These are phyloP conservation scores for Dione juno DNA, from an alignment of 2,888 invertebrate genomes.

Conservation along the genomic window DNA sequence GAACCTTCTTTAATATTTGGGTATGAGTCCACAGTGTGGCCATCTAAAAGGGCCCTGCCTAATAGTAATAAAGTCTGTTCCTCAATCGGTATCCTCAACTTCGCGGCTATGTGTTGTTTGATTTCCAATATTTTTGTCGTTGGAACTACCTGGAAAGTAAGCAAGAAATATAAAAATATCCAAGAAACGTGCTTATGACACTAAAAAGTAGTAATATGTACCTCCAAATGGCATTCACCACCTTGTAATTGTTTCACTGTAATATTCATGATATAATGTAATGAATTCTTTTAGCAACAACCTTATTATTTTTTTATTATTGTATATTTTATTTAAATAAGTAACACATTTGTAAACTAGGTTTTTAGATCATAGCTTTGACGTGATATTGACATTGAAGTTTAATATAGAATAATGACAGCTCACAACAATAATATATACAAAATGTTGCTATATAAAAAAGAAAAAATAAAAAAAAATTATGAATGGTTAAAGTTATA, in stretches of 20 bases:
- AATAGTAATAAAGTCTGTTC: conserved; percentile 88
- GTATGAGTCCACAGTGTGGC: conserved; percentile 87
- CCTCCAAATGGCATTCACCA: conserved; percentile 87
- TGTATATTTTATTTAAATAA: background rate
- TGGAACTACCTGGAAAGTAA: conserved; percentile 75
- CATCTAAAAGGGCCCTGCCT: conserved; percentile 88
- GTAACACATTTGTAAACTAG: conserved; percentile 14
- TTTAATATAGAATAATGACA: conserved; percentile 3
- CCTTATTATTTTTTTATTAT: background rate
- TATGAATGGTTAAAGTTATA: too few relatives aligned
- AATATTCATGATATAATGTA: conserved; percentile 82
- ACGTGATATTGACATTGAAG: conserved; percentile 12
- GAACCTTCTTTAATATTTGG: conserved; percentile 89
- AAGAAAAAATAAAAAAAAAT: background rate
- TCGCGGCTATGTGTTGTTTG: conserved; percentile 86
- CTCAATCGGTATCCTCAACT: conserved; percentile 86
- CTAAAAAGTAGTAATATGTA: conserved; percentile 55
- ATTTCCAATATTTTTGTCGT: conserved; percentile 86
- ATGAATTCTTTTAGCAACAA: background rate
- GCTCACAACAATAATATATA: background rate
- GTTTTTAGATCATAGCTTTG: background rate
- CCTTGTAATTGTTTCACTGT: conserved; percentile 89
- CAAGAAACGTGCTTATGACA: conserved; percentile 19
- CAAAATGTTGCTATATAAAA: background rate
- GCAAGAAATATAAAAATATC: conserved; percentile 20